These are phyloP conservation scores for Heterotis niloticus DNA, from an alignment of 2,113 vertebrate genomes.

Conservation along the genomic window DNA sequence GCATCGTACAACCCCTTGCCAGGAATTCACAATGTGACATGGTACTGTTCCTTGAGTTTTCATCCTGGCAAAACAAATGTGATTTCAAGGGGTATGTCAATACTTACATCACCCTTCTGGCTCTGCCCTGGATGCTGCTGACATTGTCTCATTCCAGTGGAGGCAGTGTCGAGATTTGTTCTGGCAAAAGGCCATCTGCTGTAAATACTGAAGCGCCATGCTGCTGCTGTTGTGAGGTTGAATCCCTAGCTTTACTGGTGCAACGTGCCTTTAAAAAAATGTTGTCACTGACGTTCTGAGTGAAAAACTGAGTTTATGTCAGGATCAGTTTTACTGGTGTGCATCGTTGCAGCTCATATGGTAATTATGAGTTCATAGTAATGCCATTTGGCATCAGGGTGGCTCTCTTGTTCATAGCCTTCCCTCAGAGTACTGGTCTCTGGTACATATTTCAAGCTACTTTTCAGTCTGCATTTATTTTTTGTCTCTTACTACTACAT, in stretches of 20 bases:
- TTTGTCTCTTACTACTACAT: no score
- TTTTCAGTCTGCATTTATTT: no score
- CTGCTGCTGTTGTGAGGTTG: neutral
- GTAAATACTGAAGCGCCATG: slow-evolving; percentile 18
- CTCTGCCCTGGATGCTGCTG: slow-evolving; percentile 43
- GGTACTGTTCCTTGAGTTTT: slow-evolving; percentile 36
- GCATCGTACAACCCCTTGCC: slow-evolving; percentile 49
- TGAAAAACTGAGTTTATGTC: neutral
- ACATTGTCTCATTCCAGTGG: slow-evolving; percentile 38
- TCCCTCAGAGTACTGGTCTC: neutral
- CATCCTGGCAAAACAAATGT: slow-evolving; percentile 42
- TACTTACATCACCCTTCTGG: slow-evolving; percentile 58
- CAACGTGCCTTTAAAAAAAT: no score
- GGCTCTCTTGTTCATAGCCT: neutral
- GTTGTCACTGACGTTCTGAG: no score
- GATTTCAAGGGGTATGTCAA: slow-evolving; percentile 62
- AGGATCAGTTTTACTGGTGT: neutral
- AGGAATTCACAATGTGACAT: slow-evolving; percentile 57
- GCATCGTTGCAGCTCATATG: neutral
- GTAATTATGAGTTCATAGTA: neutral
- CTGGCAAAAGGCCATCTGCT: slow-evolving; percentile 51
- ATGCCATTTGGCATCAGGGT: neutral
- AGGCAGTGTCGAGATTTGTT: slow-evolving; percentile 33
- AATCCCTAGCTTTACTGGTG: neutral
- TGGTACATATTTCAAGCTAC: no score